These are phyloP conservation scores for Procavia capensis DNA, from an alignment of 2,113 vertebrate genomes.

Conservation along the genomic window DNA sequence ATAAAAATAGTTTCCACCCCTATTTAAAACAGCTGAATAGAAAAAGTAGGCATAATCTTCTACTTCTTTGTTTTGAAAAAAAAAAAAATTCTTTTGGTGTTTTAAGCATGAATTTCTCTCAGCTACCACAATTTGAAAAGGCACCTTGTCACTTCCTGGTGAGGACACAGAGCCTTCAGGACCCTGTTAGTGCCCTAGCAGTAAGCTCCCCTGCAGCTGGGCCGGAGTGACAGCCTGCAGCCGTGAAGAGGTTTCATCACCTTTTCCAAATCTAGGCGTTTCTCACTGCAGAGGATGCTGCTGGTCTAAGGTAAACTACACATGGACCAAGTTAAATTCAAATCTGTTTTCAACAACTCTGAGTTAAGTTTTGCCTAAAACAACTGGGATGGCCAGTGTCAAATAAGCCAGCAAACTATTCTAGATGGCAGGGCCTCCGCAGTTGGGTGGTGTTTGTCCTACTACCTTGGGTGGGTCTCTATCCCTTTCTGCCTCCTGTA, in stretches of 20 bases:
- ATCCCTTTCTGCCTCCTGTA: neutral
- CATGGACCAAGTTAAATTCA: neutral
- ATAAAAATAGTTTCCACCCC: slow-evolving; percentile 31
- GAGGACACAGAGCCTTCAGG: neutral
- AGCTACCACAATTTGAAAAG: neutral
- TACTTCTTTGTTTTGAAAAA: neutral
- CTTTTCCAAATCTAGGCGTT: too few species aligned
- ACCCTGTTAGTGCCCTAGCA: neutral
- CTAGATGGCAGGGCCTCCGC: neutral
- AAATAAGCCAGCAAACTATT: too few species aligned
- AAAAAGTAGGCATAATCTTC: neutral
- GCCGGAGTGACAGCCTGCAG: neutral
- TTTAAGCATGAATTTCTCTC: neutral
- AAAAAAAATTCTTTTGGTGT: neutral
- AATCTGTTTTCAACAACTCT: neutral
- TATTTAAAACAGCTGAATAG: neutral
- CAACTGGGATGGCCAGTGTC: neutral
- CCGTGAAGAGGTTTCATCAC: neutral
- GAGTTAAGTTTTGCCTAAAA: neutral
- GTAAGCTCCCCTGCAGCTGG: neutral
- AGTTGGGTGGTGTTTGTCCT: neutral
- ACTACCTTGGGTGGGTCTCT: neutral
- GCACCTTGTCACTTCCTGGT: neutral
- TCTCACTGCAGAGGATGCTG: neutral
- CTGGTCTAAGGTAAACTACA: neutral